Evolutionary conservation across 2,888 invertebrate species (phyloP), one percentile per base, ranked within the genome.

Genomic region (Operophtera brumata): DNA sequence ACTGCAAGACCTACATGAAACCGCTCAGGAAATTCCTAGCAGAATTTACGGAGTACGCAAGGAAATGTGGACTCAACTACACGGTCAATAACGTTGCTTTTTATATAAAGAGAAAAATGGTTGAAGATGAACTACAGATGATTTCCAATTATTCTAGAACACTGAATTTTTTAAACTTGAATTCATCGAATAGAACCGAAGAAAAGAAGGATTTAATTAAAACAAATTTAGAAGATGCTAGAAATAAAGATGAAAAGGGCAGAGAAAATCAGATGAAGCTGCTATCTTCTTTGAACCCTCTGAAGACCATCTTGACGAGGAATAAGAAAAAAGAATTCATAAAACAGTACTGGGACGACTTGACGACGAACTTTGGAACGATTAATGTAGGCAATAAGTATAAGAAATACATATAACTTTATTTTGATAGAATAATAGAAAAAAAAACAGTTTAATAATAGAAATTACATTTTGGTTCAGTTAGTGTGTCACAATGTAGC

Each of bases 91-190:
- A 75, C 44, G 70, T 84, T 0, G 60, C 70, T 0, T 65, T 65
- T 53, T 84, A 77, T 30, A 77, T 82, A 10, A 74, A 74, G 25
- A 73, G 73, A 9, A 73, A 75, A 42, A 65, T 70, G 57, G 37
- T 80, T 0, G 66, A 74, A 44, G 74, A 77, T 2, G 83, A 85
- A 46, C 50, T 83, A 20, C 57, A 67, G 2, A 66, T 73, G 53
- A 67, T 70, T 10, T 65, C 54, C 2, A 73, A 71, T 28, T 71
- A 71, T 20, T 70, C 77, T 0, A 73, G 54, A 39, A 69, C 45
- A 34, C 71, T 78, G 28, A 66, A 54, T 47, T 78, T 75, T 49
- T 53, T 71, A 39, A 66, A 71, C 25, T 49, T 53, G 25, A 51
- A 37, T 46, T 57, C 54, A 11, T 46, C 20, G 14, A 54, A 48